Conservation (phyloP, 2,888 invertebrate species). For the Tethea ocularis region DNA sequence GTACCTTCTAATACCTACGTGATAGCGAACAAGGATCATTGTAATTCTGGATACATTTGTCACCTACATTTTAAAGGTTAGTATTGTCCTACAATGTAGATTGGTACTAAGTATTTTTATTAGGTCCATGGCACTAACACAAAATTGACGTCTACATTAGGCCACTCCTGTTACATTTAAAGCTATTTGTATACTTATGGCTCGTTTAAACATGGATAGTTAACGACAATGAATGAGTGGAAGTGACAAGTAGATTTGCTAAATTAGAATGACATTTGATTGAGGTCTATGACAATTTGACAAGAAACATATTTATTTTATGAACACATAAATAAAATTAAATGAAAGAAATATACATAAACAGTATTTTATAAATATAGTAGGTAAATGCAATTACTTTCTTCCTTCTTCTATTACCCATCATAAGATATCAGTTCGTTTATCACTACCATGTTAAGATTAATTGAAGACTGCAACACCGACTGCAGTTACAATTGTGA, state of each 20-base stretch:
- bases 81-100: not conserved
- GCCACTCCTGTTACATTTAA: slow-evolving; percentile 55
- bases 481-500: not conserved
- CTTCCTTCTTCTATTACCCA: not conserved
- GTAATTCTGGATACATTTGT: slow-evolving; percentile 38
- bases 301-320: not conserved
- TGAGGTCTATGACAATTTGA: not conserved
- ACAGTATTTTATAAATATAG: no score
- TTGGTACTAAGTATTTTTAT: not conserved
- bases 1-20: slow-evolving; percentile 1
- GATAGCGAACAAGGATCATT: not conserved
- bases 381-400: not conserved
- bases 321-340: not conserved
- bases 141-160: slow-evolving; percentile 35
- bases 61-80: slow-evolving; percentile 65
- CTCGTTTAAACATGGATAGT: not conserved
- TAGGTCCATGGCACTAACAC: not conserved
- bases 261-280: not conserved
- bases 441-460: no score
- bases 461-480: no score
- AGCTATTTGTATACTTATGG: slow-evolving; percentile 29
- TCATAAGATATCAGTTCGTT: no score
- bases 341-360: not conserved
- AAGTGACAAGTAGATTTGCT: not conserved
- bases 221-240: not conserved